Percentiles rank a stretch among this genome's conserved stretches.
These are phyloP conservation scores for Coryphaenoides rupestris DNA, from an alignment of 2,113 vertebrate genomes.

Conservation along the genomic window DNA sequence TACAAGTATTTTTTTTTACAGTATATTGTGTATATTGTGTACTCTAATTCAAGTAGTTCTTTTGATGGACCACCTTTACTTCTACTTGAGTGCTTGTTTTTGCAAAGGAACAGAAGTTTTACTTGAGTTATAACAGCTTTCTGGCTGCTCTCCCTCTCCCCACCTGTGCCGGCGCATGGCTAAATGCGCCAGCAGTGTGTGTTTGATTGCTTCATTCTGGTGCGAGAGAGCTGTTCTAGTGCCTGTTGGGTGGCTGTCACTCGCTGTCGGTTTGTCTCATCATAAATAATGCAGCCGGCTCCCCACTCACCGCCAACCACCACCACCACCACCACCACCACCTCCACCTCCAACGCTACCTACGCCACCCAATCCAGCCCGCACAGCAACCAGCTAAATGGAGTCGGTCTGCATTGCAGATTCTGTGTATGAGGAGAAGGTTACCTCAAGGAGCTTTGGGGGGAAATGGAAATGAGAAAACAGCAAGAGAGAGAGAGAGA, in stretches of 20 bases:
- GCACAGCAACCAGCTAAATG: slow-evolving; percentile 53
- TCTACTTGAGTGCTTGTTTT: no score
- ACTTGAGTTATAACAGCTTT: no score
- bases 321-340: background rate
- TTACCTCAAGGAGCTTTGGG: slow-evolving; percentile 56
- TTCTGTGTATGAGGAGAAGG: slow-evolving; percentile 56
- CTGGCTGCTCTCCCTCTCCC: no score
- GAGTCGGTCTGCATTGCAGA: slow-evolving; percentile 60
- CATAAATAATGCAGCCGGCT: slow-evolving; percentile 65
- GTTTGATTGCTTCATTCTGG: slow-evolving; percentile 53
- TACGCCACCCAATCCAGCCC: background rate
- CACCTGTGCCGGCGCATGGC: no score
- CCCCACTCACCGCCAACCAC: slow-evolving; percentile 30
- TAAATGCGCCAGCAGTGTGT: slow-evolving; percentile 12
- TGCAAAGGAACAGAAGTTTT: no score
- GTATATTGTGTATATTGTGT: no score
- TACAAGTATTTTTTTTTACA: no score
- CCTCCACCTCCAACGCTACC: slow-evolving; percentile 2
- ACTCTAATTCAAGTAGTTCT: no score
- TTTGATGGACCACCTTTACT: no score
- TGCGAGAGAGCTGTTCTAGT: slow-evolving; percentile 40
- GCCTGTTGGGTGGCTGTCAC: slow-evolving; percentile 59
- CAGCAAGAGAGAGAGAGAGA: slow-evolving; percentile 18
- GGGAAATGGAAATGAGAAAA: slow-evolving; percentile 29
- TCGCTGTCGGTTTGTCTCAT: slow-evolving; percentile 53